Base-by-base conservation (phyloP, 2,888 invertebrate genomes). In the Mimumesa dahlbomi region DNA sequence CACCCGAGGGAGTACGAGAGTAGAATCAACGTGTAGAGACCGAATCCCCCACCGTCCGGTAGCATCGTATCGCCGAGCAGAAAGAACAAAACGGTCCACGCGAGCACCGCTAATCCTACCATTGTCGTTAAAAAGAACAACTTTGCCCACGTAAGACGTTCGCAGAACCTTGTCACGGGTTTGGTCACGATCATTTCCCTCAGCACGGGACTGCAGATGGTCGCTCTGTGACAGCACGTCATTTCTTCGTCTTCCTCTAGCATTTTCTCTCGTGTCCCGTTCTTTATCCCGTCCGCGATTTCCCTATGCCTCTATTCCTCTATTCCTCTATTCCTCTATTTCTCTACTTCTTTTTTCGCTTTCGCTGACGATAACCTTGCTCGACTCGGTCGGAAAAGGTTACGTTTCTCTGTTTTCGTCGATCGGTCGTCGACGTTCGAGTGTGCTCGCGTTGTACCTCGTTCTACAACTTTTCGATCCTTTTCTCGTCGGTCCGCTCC, bases 1-100 rank as follows among this genome's bases (percentile, higher is more conserved):
- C 86, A 86, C 19, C 89, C 88, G 2, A 88, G 81, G 2, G 73
- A 42, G 56, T 85, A 86, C 2, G 86, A 75, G 7, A 72, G 75
- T 13, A 87, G 31, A 1, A 84, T 42, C n/a, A 88, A 67, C 16
- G 70, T 2, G 57, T 82, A 81, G 0, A 89, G 75, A 3, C 86
- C 85, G 43, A 84, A 86, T 0, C 82, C 38, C 0, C 38, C 63
- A 13, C 85, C 86, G 0, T 76, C 79, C 0, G 88, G 87, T 2
- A 85, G 54, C 77, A 88, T 81, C 6, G 64, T 46, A 0, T 84
- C 71, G 3, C 85, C 87, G 11, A 85, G 52, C 6, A 86, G 50
- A 38, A 84, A 82, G 45, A 82, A 87, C 7, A 87, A 36, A 0
- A 70, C 68, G 0, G 67, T 50, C 82, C 86, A 88, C 11, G 59